These are phyloP conservation scores for Sarcophaga peregrina DNA, from an alignment of 1,140 invertebrate species.

Conservation along the genomic window DNA sequence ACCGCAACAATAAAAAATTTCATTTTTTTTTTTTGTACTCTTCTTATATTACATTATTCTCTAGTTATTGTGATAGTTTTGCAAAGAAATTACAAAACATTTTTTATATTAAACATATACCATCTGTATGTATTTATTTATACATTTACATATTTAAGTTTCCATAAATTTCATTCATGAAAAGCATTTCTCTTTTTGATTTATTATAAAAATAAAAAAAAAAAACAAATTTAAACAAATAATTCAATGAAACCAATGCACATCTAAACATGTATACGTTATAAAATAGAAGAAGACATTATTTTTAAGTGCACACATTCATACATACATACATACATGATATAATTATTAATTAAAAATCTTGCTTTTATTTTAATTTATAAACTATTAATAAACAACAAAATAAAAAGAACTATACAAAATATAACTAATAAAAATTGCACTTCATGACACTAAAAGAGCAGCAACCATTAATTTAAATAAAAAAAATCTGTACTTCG, in stretches of 20 bases:
- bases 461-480: too few relatives aligned
- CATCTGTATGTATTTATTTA: not conserved
- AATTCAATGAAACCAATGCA: too few relatives aligned
- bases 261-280: not conserved
- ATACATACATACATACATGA: too few relatives aligned
- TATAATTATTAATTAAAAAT: too few relatives aligned
- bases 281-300: constrained; percentile 21
- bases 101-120: not conserved
- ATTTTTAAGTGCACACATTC: not conserved
- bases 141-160: not conserved
- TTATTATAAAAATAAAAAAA: not conserved
- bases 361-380: too few relatives aligned
- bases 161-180: not conserved
- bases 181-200: not conserved
- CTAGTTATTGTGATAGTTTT: constrained; percentile 38
- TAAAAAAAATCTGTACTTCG: too few relatives aligned
- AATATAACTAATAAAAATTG: too few relatives aligned
- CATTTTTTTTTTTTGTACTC: not conserved
- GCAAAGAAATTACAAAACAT: constrained; percentile 38
- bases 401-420: too few relatives aligned
- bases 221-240: not conserved
- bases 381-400: too few relatives aligned
- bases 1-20: not conserved
- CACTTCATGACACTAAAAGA: too few relatives aligned
- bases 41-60: not conserved